Evolutionary conservation across 2,113 vertebrate genomes (phyloP), one percentile per base, ranked within the genome.

Genomic region (Phaethon lepturus): DNA sequence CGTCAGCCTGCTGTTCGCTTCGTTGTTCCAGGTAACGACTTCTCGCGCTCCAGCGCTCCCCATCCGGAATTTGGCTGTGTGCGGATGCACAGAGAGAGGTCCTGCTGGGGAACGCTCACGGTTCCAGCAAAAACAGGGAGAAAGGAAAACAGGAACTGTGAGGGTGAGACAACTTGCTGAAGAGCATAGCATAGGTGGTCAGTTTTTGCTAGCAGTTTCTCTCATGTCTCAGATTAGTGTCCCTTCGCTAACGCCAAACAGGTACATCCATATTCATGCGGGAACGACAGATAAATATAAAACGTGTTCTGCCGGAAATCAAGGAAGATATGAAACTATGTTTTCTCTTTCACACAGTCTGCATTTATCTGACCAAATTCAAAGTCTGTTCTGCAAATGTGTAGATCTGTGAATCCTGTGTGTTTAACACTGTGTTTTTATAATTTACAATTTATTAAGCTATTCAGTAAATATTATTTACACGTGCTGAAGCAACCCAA

Each of bases 71-170:
- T 23, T 12, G 59, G 4, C 44, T 8, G 7, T 4, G 52, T 12
- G 35, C 53, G 25, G 33, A 7, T 11, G 24, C 31, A 29, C 25
- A 38, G 31, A 20, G 29, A 63, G 7, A 4, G 8, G 10, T 49
- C 42, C 6, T 3, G 25, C 59, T n/a, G 24, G 24, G n/a, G 19
- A 0, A 2, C 17, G 2, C 28, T 85, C 42, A 0, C 40, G 17
- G 35, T 7, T n/a, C 47, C 4, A 69, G 35, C 20, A 11, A 31
- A 69, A 63, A 15, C 28, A 24, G 23, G 18, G 13, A 80, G 44
- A 53, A 22, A 50, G 52, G n/a, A 11, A n/a, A 50, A 45, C 10
- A 7, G 38, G n/a, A 64, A 9, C 29, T 73, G 42, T 7, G 31
- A 14, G 66, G 31, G 31, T 3, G 22, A 40, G 17, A 53, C 26